Base-by-base conservation (phyloP, 2,888 invertebrate species). In the Mythimna pallens region DNA sequence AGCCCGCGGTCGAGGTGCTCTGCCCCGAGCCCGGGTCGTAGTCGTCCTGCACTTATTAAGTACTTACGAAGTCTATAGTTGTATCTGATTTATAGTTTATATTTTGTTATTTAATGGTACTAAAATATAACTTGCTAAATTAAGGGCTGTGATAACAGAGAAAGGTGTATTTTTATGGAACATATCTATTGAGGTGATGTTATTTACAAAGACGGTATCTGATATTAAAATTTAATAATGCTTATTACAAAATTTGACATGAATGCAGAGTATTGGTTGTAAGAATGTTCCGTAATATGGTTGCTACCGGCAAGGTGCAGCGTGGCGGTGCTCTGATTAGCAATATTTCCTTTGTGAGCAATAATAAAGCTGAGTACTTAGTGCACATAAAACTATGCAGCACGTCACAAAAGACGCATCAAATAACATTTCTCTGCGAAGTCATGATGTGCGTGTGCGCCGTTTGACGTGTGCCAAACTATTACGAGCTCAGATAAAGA, bases 121-220 rank as follows among this genome's bases (percentile, higher is more conserved):
- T 86, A 83, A 86, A 85, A 80, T 71, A 88, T 87, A 85, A 88
- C 89, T 89, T 90, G 91, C 92, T 92, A 91, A 91, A 91, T 92
- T 90, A 91, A 90, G 94, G 95, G 95, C 95, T 95, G 95, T 95
- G 95, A 95, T 95, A 93, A 90, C 89, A 91, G 89, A 92, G 89
- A 90, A 90, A 88, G 92, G 89, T 91, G 90, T 93, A 92, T 91
- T 91, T 90, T 89, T 90, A 87, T 88, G 87, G 86, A 90, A 91
- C 92, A 93, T 92, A 93, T 94, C 93, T 90, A 88, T 83, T 80
- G 82, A 83, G 83, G 87, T 86, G 85, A 87, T 87, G 85, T 86
- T 87, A 82, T 88, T 83, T 86, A 82, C 78, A 87, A 84, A 84
- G 83, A 86, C 69, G 80, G 82, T 85, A 81, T 81, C 78, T 78